Conservation (phyloP, 2,888 invertebrate species). For the Clanis bilineata region DNA sequence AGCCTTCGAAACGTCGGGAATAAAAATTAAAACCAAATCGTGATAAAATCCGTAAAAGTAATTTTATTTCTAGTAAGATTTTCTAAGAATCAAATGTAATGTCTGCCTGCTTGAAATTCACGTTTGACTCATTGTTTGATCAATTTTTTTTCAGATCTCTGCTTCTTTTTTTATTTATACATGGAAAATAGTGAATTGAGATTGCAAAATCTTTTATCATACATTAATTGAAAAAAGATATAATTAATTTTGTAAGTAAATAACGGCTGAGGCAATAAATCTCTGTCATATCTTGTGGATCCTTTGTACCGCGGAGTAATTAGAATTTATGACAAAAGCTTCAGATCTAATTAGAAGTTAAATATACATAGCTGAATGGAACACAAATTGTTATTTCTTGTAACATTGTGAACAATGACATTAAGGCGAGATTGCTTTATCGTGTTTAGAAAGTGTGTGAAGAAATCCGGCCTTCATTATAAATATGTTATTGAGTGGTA, state of each 20-base stretch:
- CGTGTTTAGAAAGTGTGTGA: neutral
- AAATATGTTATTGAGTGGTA: neutral
- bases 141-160: too few species aligned
- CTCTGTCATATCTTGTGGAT: constrained; percentile 32
- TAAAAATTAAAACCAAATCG: too few species aligned
- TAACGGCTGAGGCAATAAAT: constrained; percentile 29
- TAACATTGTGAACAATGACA: neutral
- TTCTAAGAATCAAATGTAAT: too few species aligned
- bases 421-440: neutral
- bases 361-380: neutral
- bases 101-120: too few species aligned
- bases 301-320: constrained; percentile 26
- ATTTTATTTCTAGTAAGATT: too few species aligned
- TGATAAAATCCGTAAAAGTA: too few species aligned
- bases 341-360: constrained; percentile 17
- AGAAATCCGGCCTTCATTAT: neutral
- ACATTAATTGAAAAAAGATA: neutral
- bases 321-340: constrained; percentile 34
- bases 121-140: too few species aligned
- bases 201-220: too few species aligned
- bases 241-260: constrained; percentile 22
- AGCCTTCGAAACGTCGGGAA: too few species aligned
- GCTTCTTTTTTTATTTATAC: too few species aligned
- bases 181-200: neutral
- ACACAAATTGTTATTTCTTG: constrained; percentile 6